Conservation (phyloP, 2,113 vertebrate species). For the Megatriorchis doriae region DNA sequence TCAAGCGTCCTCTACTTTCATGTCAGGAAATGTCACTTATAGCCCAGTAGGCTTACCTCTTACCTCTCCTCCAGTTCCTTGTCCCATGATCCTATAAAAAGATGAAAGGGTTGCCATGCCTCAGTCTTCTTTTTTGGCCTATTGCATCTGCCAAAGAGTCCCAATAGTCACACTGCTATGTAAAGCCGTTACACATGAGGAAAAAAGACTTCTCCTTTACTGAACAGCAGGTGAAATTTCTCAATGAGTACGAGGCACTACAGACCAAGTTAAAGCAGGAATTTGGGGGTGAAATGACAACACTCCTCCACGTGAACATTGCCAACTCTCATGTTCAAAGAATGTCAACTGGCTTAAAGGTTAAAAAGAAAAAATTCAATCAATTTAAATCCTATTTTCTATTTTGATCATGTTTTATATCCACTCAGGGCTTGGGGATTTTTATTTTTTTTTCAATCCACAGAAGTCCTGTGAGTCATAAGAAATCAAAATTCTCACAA, state of each 20-base stretch:
- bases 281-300: not conserved
- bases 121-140: not conserved
- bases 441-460: not conserved
- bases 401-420: not conserved
- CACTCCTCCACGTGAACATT: not conserved
- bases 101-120: not conserved
- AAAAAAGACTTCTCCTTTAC: not conserved
- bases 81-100: not conserved
- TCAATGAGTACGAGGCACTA: not conserved
- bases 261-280: not conserved
- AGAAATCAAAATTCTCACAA: not conserved
- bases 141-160: not conserved
- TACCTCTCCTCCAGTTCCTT: not conserved
- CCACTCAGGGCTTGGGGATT: not conserved
- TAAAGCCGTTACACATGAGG: not conserved
- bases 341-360: not conserved
- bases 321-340: not conserved
- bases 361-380: not conserved
- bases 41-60: not conserved
- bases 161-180: not conserved
- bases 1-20: not conserved
- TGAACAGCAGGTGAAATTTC: not conserved
- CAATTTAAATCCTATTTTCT: not conserved
- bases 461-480: not conserved
- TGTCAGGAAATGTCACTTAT: not conserved